These are phyloP conservation scores for Acleris holmiana DNA, from an alignment of 2,888 invertebrate genomes.

Conservation along the genomic window DNA sequence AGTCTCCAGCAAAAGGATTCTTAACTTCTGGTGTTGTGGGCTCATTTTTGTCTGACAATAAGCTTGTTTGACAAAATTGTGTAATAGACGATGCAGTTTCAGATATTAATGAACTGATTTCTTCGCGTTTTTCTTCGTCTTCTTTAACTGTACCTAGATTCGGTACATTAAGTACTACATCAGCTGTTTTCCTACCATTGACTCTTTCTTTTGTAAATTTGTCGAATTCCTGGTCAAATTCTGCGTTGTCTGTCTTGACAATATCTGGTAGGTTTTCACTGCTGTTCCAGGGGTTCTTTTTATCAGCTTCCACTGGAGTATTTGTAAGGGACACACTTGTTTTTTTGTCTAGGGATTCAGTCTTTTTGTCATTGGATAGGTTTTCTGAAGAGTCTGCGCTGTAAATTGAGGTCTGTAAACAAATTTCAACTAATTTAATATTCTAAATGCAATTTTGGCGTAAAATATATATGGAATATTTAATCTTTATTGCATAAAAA, in stretches of 20 bases:
- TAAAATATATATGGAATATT: too few species aligned
- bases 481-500: too few species aligned
- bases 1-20: slow-evolving; percentile 41
- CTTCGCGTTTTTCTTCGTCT: slow-evolving; percentile 68
- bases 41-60: slow-evolving; percentile 30
- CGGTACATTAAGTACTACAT: slow-evolving; percentile 59
- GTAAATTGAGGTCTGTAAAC: slow-evolving; percentile 69
- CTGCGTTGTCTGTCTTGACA: slow-evolving; percentile 48
- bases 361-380: slow-evolving; percentile 54
- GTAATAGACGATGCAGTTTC: slow-evolving; percentile 64
- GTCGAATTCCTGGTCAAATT: slow-evolving; percentile 78
- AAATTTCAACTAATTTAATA: not conserved
- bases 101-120: slow-evolving; percentile 56
- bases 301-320: slow-evolving; percentile 71
- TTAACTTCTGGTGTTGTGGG: slow-evolving; percentile 18
- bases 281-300: slow-evolving; percentile 60
- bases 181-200: slow-evolving; percentile 53
- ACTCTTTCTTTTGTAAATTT: slow-evolving; percentile 76
- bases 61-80: slow-evolving; percentile 51
- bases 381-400: slow-evolving; percentile 68
- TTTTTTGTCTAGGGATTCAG: slow-evolving; percentile 51
- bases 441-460: slow-evolving; percentile 1
- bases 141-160: slow-evolving; percentile 71
- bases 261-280: slow-evolving; percentile 55
- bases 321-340: slow-evolving; percentile 57